Conservation (phyloP, 1,140 invertebrate genomes). For the Phortica variegata region DNA sequence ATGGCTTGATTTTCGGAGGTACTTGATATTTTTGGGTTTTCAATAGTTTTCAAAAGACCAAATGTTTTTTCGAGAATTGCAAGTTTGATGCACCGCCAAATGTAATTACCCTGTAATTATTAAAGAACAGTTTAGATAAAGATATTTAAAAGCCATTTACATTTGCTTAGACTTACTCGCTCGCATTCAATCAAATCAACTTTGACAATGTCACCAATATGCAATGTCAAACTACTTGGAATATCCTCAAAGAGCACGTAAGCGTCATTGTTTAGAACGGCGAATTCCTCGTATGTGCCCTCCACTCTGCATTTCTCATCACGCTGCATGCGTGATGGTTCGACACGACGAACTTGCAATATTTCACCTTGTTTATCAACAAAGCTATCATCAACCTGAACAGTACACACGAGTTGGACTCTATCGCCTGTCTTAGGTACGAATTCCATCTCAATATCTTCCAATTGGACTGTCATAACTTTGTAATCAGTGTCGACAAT, state of each 20-base stretch:
- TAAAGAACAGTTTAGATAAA: not conserved
- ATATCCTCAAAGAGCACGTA: conserved; percentile 17
- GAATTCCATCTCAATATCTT: not conserved
- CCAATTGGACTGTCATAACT: not conserved
- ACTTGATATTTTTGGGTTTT: not conserved
- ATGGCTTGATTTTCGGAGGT: conserved; percentile 48
- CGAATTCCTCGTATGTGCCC: conserved; percentile 6
- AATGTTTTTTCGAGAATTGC: conserved; percentile 10
- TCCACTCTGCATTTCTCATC: conserved; percentile 14
- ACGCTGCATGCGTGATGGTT: conserved; percentile 12
- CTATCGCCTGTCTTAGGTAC: not conserved
- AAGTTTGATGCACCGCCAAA: conserved; percentile 21
- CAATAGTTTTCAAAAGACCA: not conserved
- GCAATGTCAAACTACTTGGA: not conserved
- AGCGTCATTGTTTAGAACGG: conserved; percentile 13
- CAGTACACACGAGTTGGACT: conserved; percentile 42
- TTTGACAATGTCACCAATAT: conserved; percentile 15
- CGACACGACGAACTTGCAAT: conserved; percentile 14
- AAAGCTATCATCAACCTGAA: conserved; percentile 49
- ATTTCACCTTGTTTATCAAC: conserved; percentile 28
- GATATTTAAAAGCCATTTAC: no score
- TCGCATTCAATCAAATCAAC: conserved; percentile 23
- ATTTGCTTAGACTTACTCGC: conserved; percentile 16
- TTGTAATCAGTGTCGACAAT: conserved; percentile 17
- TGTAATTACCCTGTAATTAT: conserved; percentile 12